Conservation (phyloP, 2,888 invertebrate genomes). For the Microctonus brassicae region DNA sequence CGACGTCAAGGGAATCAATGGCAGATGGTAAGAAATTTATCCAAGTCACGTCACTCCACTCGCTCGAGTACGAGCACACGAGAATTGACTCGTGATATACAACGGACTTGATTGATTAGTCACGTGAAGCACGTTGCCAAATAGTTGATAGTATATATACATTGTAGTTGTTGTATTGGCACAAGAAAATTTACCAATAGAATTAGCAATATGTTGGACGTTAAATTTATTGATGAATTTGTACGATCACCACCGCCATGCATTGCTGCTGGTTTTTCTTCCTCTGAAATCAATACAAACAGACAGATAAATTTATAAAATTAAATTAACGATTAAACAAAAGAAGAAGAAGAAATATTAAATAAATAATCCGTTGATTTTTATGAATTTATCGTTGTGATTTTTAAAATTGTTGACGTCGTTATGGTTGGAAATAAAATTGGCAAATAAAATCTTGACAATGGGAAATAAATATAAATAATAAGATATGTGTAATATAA, state of each 20-base stretch:
- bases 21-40: constrained; percentile 11
- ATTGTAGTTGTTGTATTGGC: neutral
- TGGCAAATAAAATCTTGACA: neutral
- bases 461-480: neutral
- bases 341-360: no score
- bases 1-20: constrained; percentile 4
- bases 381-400: no score
- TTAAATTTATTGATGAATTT: constrained; percentile 6
- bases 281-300: constrained; percentile 56
- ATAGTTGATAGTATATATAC: neutral
- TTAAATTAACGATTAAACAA: no score
- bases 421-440: neutral
- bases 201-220: neutral
- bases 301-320: neutral
- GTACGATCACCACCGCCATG: constrained; percentile 11
- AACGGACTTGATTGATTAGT: constrained; percentile 26
- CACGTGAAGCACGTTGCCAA: constrained; percentile 20
- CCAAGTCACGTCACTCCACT: constrained; percentile 26
- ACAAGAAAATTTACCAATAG: neutral
- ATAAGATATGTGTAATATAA: neutral
- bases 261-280: constrained; percentile 66
- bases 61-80: constrained; percentile 12
- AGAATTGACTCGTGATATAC: constrained; percentile 13
- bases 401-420: neutral
- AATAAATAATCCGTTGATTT: no score